A percentile compares a stretch with the other conserved stretches of the same genome.
Evolutionary conservation across 2,797 vertebrate species (phyloP).

Genomic region (Lepilemur septentrionalis): DNA sequence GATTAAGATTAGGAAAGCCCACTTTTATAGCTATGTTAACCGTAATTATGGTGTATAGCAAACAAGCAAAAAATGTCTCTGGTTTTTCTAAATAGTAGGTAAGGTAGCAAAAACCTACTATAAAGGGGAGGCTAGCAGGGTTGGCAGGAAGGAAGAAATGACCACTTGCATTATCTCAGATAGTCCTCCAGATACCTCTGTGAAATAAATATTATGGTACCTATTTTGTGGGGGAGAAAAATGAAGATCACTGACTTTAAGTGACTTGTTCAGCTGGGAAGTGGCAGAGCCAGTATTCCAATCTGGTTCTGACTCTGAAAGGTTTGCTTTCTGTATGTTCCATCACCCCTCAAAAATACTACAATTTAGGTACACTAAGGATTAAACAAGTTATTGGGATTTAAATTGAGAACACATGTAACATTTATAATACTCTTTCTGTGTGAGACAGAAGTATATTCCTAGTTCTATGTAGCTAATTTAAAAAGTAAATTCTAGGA

Average conservation of each 20-base stretch:
- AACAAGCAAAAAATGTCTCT: not conserved
- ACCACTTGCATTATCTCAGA: not conserved
- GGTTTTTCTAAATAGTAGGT: not conserved
- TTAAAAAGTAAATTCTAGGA: conserved; percentile 35
- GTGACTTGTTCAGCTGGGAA: not conserved
- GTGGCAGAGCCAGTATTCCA: not conserved
- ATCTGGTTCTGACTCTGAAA: not conserved
- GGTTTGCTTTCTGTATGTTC: not conserved
- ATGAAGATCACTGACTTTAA: not conserved
- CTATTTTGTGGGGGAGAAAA: not conserved
- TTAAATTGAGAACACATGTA: not conserved
- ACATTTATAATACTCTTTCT: not conserved
- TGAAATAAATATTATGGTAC: not conserved
- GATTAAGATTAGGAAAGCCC: not conserved
- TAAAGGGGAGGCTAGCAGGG: not conserved
- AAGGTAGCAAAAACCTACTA: not conserved
- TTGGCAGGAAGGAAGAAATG: not conserved
- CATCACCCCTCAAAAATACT: not conserved
- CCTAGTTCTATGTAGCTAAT: not conserved
- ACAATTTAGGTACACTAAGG: not conserved
- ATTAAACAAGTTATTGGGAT: not conserved
- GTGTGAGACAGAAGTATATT: not conserved
- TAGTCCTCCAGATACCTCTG: not conserved
- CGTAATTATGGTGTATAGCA: not conserved
- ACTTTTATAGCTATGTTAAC: not conserved